Evolutionary conservation across 2,113 vertebrate genomes (phyloP).

Genomic region (Conger conger): DNA sequence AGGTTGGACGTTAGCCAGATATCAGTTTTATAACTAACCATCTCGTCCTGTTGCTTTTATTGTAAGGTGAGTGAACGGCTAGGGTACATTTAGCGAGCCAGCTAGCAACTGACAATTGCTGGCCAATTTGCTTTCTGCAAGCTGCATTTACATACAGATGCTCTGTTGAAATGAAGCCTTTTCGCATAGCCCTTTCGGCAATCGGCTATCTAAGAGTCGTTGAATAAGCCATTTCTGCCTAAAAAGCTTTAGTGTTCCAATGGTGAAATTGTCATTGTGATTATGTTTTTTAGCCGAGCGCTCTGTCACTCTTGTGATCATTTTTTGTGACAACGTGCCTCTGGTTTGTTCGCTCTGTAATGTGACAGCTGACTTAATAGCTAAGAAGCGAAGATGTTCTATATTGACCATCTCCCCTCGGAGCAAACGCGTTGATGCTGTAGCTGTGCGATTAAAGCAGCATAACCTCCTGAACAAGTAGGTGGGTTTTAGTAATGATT

Average conservation of each 20-base stretch:
- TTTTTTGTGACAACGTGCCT: neutral
- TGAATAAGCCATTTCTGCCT: neutral
- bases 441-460: neutral
- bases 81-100: constrained; percentile 32
- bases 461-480: neutral
- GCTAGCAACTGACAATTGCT: constrained; percentile 5
- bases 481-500: neutral
- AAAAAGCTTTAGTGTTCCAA: neutral
- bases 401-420: neutral
- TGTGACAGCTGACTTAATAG: neutral
- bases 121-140: constrained; percentile 16
- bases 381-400: neutral
- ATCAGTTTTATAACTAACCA: constrained; percentile 38
- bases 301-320: neutral
- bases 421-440: neutral
- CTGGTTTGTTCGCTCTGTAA: neutral
- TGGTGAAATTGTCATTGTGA: neutral
- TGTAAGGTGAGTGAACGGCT: constrained; percentile 60
- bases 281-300: neutral
- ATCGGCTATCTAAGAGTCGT: neutral
- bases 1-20: neutral
- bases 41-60: constrained; percentile 35
- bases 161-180: neutral
- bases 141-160: constrained; percentile 18
- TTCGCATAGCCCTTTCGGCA: neutral